These are phyloP conservation scores for Sympetrum striolatum DNA, from an alignment of 2,888 invertebrate genomes.

Conservation along the genomic window DNA sequence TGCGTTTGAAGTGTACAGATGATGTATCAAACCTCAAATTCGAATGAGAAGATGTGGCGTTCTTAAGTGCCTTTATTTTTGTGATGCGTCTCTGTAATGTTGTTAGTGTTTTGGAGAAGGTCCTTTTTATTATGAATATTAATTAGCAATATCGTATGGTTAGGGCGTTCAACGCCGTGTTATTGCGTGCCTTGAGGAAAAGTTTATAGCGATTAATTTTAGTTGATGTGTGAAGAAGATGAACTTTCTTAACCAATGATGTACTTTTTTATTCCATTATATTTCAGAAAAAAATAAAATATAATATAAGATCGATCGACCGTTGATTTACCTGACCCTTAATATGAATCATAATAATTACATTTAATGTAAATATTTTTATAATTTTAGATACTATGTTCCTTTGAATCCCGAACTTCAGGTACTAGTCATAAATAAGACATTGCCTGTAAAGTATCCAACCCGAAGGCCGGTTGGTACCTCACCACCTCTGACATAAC, in stretches of 20 bases:
- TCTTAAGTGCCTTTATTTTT: slow-evolving; percentile 25
- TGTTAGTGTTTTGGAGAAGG: neutral
- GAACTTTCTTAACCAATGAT: neutral
- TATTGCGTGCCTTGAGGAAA: neutral
- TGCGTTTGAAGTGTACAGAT: neutral
- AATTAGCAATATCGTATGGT: neutral
- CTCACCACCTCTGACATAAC: no score
- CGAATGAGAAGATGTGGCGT: neutral
- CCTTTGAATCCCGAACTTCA: no score
- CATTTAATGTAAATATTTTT: no score
- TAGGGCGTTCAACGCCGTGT: neutral
- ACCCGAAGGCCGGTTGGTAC: no score
- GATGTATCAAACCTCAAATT: neutral
- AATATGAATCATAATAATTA: no score
- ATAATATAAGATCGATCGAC: neutral
- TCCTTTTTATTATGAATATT: neutral
- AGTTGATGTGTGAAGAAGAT: neutral
- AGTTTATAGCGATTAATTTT: neutral
- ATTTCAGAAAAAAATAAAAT: neutral
- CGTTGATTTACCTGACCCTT: no score
- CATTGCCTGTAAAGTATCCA: no score
- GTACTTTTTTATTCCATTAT: slow-evolving; percentile 15
- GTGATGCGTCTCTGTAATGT: neutral
- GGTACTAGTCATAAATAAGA: no score
- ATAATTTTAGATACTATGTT: no score